Evolutionary conservation across 1,140 invertebrate genomes (phyloP), one percentile per base, ranked within the genome.

Genomic region (Magallana angulata): DNA sequence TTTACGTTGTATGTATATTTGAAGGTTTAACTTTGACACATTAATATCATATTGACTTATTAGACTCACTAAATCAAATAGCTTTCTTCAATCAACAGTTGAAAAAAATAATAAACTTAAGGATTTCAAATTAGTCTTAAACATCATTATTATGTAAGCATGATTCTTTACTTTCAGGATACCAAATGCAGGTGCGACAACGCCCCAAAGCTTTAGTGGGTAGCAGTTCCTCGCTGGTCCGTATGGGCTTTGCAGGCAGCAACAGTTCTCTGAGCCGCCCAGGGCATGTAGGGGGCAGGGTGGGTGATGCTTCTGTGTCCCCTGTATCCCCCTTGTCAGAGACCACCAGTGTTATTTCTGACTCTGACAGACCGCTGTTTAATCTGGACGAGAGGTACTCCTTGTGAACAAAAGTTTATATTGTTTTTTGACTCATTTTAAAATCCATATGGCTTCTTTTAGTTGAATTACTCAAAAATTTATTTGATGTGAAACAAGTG

Each of bases 111-210:
- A 48, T 48, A 48, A 48, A 48, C 3, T 48, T 48, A 48, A 48
- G 1, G 5, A 2, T 48, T 0, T 48, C 36, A 48, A 48, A 48
- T 2, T 48, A 48, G 36, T 48, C 36, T 48, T 48, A 5, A 0
- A 48, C 5, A 48, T 48, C 36, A 48, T 48, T 48, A 48, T 48
- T 48, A 48, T 48, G 2, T 48, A 0, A 9, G 24, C 12, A 76
- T 30, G 24, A 18, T 76, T 76, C 1, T 76, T 5, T 36, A 12
- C 12, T 76, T 86, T 59, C 68, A 86, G 85, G 85, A 9, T 86
- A 86, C 85, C 60, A 48, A 11, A 71, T 71, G 24, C 24, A 56
- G 58, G 57, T 86, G 57, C 85, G 85, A 80, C 85, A 80, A 57
- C 48, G 85, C 58, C 85, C 85, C 6, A 71, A 76, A 80, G 85